phyloP scores from a whole-genome alignment of 2,888 invertebrate species.

The Seira ritae region DNA sequence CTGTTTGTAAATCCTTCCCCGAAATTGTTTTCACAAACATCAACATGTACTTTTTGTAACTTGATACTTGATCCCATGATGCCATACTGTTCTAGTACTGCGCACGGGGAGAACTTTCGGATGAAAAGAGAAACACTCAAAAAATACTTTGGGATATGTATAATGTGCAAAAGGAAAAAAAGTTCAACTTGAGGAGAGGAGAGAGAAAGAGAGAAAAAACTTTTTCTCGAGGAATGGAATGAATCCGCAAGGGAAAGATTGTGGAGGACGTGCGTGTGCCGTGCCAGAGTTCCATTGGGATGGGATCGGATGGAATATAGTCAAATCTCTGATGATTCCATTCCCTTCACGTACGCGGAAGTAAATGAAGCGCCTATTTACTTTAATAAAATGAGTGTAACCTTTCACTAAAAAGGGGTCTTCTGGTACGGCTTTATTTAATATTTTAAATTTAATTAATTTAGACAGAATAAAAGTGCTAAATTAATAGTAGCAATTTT shows the following conservation, averaged over 20 bases:
- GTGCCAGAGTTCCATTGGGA: constrained; percentile 20
- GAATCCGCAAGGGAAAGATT: constrained; percentile 55
- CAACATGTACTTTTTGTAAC: constrained; percentile 17
- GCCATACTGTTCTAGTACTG: too few relatives aligned
- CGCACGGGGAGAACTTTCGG: background rate
- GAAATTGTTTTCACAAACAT: constrained; percentile 33
- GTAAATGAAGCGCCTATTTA: constrained; percentile 54
- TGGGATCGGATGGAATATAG: constrained; percentile 19
- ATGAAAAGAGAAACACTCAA: too few relatives aligned
- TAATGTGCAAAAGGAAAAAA: background rate
- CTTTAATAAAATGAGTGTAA: constrained; percentile 39
- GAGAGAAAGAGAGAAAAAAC: constrained; percentile 9
- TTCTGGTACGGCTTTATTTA: background rate
- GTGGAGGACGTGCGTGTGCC: constrained; percentile 42
- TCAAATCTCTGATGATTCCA: constrained; percentile 31
- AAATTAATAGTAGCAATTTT: too few relatives aligned
- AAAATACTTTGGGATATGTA: too few relatives aligned
- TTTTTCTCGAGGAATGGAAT: constrained; percentile 18
- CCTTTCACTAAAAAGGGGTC: background rate
- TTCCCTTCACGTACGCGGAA: constrained; percentile 41
- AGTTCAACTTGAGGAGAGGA: constrained; percentile 1
- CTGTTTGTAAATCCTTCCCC: background rate
- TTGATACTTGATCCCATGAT: constrained; percentile 44
- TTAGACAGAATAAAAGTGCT: too few relatives aligned
- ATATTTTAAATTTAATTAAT: too few relatives aligned